Conservation (phyloP, 1,140 invertebrate genomes). For the Atta texana region DNA sequence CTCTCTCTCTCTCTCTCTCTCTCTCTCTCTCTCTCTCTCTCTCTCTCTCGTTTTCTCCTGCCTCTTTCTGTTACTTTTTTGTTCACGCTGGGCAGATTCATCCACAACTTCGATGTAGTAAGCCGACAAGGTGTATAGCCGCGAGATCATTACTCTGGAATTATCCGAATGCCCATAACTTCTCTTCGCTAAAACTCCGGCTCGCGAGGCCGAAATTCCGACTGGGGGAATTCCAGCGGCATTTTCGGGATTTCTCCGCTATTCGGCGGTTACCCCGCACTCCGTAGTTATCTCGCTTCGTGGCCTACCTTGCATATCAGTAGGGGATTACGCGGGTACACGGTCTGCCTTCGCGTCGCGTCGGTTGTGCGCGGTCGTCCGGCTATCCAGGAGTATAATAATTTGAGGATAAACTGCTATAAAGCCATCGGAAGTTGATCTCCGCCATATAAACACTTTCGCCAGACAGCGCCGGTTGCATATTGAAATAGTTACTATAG, state of each 20-base stretch:
- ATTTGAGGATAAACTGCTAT: constrained; percentile 54
- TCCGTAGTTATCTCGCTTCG: constrained; percentile 57
- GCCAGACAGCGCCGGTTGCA: background rate
- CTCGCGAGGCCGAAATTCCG: constrained; percentile 43
- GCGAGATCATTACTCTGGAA: constrained; percentile 56
- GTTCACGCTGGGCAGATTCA: background rate
- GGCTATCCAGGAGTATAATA: constrained; percentile 49
- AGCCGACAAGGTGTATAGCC: constrained; percentile 53
- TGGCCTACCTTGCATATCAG: constrained; percentile 66
- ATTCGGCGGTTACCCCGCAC: constrained; percentile 37
- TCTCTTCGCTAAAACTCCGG: constrained; percentile 59
- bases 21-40: background rate
- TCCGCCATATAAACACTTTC: background rate
- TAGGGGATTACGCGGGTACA: constrained; percentile 68
- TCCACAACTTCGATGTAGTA: constrained; percentile 24
- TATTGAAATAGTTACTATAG: constrained; percentile 37
- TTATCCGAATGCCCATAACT: constrained; percentile 68
- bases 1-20: too few relatives aligned
- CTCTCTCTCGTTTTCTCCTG: background rate
- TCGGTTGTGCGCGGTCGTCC: constrained; percentile 31
- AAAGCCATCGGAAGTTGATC: constrained; percentile 17
- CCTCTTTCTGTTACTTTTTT: constrained; percentile 6
- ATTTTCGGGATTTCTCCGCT: constrained; percentile 71
- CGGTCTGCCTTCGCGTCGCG: constrained; percentile 28
- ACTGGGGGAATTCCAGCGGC: constrained; percentile 60